phyloP scores from a whole-genome alignment of 2,888 invertebrate species.

The Acronicta psi region DNA sequence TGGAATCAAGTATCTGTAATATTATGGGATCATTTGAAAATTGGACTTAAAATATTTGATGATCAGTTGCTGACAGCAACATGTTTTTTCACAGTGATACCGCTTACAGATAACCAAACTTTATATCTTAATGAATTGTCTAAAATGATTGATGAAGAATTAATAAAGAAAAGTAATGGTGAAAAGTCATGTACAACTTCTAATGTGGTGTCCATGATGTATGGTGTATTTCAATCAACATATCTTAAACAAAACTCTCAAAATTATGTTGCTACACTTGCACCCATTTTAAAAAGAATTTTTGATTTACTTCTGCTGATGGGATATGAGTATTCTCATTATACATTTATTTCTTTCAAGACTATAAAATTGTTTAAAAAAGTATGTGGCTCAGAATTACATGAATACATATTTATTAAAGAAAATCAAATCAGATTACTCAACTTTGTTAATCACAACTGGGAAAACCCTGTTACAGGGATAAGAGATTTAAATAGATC shows the following conservation, averaged over 20 bases:
- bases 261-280: slow-evolving; percentile 45
- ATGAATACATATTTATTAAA: slow-evolving; percentile 64
- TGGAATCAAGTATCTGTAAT: slow-evolving; percentile 65
- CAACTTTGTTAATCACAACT: slow-evolving; percentile 88
- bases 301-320: slow-evolving; percentile 70
- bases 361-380: slow-evolving; percentile 81
- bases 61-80: slow-evolving; percentile 81
- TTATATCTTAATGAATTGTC: slow-evolving; percentile 65
- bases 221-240: slow-evolving; percentile 83
- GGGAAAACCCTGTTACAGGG: slow-evolving; percentile 90
- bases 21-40: slow-evolving; percentile 73
- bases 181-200: slow-evolving; percentile 53
- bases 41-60: slow-evolving; percentile 72
- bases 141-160: slow-evolving; percentile 61
- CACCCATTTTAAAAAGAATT: slow-evolving; percentile 60
- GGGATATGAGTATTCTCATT: slow-evolving; percentile 86
- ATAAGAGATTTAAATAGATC: slow-evolving; percentile 86
- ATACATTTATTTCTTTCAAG: slow-evolving; percentile 87
- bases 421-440: slow-evolving; percentile 79
- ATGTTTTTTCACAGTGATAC: slow-evolving; percentile 76
- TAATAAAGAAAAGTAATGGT: slow-evolving; percentile 46
- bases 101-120: slow-evolving; percentile 62
- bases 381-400: slow-evolving; percentile 72
- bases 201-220: slow-evolving; percentile 74
- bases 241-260: slow-evolving; percentile 62